These are phyloP conservation scores for Pogonus chalceus DNA, from an alignment of 1,140 invertebrate species.

Conservation along the genomic window DNA sequence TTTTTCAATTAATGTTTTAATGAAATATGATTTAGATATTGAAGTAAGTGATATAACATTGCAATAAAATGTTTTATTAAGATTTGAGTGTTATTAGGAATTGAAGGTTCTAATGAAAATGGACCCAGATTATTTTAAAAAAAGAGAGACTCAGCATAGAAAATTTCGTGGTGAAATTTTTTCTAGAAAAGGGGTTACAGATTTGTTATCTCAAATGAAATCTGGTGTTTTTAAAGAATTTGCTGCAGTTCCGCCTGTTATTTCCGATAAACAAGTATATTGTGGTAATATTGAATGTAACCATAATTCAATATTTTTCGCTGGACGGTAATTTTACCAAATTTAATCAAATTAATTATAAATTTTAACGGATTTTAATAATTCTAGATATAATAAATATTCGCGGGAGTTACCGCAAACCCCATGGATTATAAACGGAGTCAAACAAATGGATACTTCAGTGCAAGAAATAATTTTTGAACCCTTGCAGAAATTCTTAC, in stretches of 20 bases:
- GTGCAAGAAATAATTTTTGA: conserved; percentile 83
- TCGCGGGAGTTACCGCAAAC: conserved; percentile 83
- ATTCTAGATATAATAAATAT: conserved; percentile 72
- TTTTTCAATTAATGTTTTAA: conserved; percentile 24
- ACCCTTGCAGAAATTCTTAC: conserved; percentile 42
- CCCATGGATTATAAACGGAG: conserved; percentile 83
- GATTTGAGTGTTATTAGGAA: conserved; percentile 14
- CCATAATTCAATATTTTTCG: conserved; percentile 48
- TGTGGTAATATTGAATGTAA: conserved; percentile 38
- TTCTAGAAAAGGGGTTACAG: conserved; percentile 44
- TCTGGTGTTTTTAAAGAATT: conserved; percentile 38
- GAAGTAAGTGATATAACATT: conserved; percentile 16
- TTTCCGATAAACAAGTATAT: conserved; percentile 29
- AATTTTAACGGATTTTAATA: conserved; percentile 15
- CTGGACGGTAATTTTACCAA: conserved; percentile 35
- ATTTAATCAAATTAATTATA: conserved; percentile 11
- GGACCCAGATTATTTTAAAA: conserved; percentile 26
- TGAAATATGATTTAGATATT: conserved; percentile 24
- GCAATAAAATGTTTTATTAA: neutral
- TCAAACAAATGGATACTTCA: conserved; percentile 69
- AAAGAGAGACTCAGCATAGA: conserved; percentile 24
- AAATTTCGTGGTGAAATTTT: conserved; percentile 35
- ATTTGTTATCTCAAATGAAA: conserved; percentile 34
- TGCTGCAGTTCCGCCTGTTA: conserved; percentile 36
- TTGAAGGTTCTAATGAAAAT: conserved; percentile 22